Evolutionary conservation across 2,797 vertebrate genomes (phyloP).

Genomic region (Cryptoprocta ferox): DNA sequence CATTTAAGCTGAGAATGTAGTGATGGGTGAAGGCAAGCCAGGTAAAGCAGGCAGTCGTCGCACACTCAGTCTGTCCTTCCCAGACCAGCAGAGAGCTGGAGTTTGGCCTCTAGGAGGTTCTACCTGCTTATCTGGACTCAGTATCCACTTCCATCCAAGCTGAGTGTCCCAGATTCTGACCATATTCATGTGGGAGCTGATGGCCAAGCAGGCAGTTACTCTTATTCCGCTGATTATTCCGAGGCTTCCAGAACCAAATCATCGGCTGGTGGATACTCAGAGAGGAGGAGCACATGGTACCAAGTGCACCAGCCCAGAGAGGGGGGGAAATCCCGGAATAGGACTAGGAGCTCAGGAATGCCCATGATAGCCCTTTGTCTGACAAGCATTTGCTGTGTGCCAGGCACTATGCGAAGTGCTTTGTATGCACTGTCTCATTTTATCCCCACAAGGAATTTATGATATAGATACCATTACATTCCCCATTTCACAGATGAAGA

Average conservation of each 20-base stretch:
- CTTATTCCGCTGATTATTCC: neutral
- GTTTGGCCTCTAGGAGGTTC: neutral
- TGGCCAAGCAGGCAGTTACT: neutral
- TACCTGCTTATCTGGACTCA: neutral
- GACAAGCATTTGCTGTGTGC: neutral
- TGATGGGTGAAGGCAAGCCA: neutral
- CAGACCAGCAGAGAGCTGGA: neutral
- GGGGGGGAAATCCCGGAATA: neutral
- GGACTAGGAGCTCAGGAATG: neutral
- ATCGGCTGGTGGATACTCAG: neutral
- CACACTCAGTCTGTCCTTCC: neutral
- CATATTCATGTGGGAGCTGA: neutral
- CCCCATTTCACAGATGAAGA: neutral
- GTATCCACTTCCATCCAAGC: neutral
- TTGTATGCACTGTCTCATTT: neutral
- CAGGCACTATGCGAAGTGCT: neutral
- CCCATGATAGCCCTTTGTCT: neutral
- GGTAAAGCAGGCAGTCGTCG: neutral
- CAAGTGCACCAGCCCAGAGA: neutral
- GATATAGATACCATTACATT: neutral
- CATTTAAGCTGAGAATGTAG: neutral
- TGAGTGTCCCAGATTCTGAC: neutral
- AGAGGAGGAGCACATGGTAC: fast-evolving
- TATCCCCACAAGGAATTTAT: neutral
- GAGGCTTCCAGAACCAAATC: neutral